Conservation (phyloP, 1,140 invertebrate genomes). For the Centruroides vittatus region DNA sequence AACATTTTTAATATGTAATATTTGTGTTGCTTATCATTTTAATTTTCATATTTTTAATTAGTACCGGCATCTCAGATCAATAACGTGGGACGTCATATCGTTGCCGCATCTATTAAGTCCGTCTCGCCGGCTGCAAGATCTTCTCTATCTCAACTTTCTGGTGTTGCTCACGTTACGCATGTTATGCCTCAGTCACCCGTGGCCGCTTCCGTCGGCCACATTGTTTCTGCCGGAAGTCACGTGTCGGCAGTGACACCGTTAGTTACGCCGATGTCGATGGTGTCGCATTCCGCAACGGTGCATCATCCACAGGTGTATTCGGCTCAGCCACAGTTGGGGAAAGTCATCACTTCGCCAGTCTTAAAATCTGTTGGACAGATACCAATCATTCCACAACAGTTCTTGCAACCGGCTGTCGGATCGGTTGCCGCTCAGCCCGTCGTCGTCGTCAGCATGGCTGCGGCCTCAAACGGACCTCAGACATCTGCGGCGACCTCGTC, state of each 20-base stretch:
- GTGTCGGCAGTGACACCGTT: constrained; percentile 10
- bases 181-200: constrained; percentile 11
- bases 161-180: constrained; percentile 8
- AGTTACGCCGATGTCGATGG: constrained; percentile 9
- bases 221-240: constrained; percentile 9
- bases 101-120: constrained; percentile 1
- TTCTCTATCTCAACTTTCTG: constrained; percentile 6
- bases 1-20: no score
- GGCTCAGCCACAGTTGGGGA: neutral
- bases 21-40: no score
- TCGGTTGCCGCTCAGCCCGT: constrained; percentile 7
- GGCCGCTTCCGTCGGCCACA: constrained; percentile 7
- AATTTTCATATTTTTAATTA: neutral
- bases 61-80: constrained; percentile 10
- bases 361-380: constrained; percentile 13
- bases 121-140: constrained; percentile 1
- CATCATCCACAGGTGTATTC: constrained; percentile 2
- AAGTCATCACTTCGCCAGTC: constrained; percentile 12
- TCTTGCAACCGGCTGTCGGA: constrained; percentile 6
- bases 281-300: constrained; percentile 9
- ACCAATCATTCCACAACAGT: constrained; percentile 13
- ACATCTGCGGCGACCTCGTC: neutral
- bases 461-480: neutral
- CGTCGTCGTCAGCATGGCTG: constrained; percentile 14
- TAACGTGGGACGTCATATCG: constrained; percentile 5